Conservation (phyloP, 2,797 vertebrate genomes). For the Phrynocephalus guinanensis region DNA sequence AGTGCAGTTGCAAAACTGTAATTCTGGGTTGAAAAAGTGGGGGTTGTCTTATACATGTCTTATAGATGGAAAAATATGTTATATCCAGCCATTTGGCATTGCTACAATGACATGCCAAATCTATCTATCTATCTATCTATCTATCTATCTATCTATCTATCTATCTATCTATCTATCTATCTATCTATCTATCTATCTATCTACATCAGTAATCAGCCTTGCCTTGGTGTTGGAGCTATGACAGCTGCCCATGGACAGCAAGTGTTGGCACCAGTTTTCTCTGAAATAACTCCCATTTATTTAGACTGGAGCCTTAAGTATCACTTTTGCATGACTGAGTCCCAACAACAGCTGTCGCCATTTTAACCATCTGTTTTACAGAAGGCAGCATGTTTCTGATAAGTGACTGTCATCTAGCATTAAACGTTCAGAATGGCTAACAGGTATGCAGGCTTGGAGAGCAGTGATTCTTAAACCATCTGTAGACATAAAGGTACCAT, state of each 20-base stretch:
- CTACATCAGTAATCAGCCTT: not conserved
- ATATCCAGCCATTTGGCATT: not conserved
- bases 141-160: too few species aligned
- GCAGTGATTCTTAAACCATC: not conserved
- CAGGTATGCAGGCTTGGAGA: not conserved
- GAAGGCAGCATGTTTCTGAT: not conserved
- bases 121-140: too few species aligned
- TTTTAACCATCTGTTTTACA: not conserved
- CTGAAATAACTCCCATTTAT: not conserved
- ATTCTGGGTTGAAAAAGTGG: too few species aligned
- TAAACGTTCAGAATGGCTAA: not conserved
- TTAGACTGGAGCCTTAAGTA: not conserved
- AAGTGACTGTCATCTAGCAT: not conserved
- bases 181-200: too few species aligned
- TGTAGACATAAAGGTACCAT: not conserved
- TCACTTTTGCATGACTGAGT: not conserved
- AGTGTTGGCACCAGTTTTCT: not conserved
- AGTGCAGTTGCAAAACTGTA: too few species aligned
- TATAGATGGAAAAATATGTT: too few species aligned
- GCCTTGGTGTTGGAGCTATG: not conserved
- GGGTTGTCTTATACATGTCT: too few species aligned
- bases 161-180: not conserved
- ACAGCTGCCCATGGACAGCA: not conserved
- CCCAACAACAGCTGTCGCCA: not conserved
- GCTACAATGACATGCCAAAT: not conserved